Conservation (phyloP, 2,888 invertebrate genomes). For the Dimorphilus gyrociliatus region DNA sequence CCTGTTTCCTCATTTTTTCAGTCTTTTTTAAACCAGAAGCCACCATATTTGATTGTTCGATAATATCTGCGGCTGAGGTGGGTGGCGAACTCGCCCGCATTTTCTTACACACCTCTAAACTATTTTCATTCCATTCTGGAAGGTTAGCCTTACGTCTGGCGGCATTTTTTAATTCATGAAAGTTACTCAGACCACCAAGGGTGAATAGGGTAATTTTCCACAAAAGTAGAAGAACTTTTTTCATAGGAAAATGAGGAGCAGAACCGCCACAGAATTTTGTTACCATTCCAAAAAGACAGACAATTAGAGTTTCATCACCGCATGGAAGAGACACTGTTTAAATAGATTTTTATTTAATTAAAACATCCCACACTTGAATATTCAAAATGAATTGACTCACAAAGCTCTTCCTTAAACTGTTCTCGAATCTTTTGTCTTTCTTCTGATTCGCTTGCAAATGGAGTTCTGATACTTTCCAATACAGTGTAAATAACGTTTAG, state of each 20-base stretch:
- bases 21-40: slow-evolving; percentile 18
- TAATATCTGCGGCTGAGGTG: slow-evolving; percentile 63
- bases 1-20: slow-evolving; percentile 16
- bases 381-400: slow-evolving; percentile 18
- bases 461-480: slow-evolving; percentile 61
- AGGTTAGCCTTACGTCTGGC: slow-evolving; percentile 49
- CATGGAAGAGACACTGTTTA: no score
- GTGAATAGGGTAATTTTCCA: slow-evolving; percentile 86
- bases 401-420: slow-evolving; percentile 46
- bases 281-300: slow-evolving; percentile 84
- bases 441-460: slow-evolving; percentile 19
- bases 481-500: slow-evolving; percentile 83
- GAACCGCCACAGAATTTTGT: slow-evolving; percentile 87
- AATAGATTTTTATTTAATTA: no score
- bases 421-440: slow-evolving; percentile 39
- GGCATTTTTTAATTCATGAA: slow-evolving; percentile 55
- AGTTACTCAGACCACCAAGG: slow-evolving; percentile 70
- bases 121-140: slow-evolving; percentile 68
- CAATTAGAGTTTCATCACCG: slow-evolving; percentile 62
- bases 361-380: neutral
- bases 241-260: slow-evolving; percentile 94
- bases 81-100: slow-evolving; percentile 93
- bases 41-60: slow-evolving; percentile 21
- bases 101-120: slow-evolving; percentile 73
- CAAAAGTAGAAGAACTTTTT: slow-evolving; percentile 77